Evolutionary conservation across 2,888 invertebrate species (phyloP).

Genomic region (Cerastis leucographa): DNA sequence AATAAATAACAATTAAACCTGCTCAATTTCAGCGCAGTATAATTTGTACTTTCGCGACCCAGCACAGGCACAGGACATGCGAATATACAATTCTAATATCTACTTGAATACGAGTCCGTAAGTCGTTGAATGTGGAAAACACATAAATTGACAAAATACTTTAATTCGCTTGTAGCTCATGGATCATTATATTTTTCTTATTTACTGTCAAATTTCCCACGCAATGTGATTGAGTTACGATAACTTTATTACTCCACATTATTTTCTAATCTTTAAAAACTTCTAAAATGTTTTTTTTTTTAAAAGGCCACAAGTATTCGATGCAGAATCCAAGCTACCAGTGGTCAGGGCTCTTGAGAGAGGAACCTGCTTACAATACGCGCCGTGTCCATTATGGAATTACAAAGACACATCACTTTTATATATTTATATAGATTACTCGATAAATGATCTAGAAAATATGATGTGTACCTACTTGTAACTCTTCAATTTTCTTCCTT

Average conservation of each 20-base stretch:
- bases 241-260: background rate
- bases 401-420: no score
- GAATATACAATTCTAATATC: background rate
- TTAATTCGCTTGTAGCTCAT: background rate
- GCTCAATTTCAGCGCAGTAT: slow-evolving; percentile 18
- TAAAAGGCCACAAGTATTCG: background rate
- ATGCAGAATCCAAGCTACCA: background rate
- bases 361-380: background rate
- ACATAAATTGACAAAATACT: background rate
- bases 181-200: background rate
- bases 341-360: background rate
- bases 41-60: slow-evolving; percentile 24
- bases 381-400: background rate
- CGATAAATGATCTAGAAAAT: background rate
- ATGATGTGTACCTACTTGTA: background rate
- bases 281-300: no score
- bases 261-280: background rate
- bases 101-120: no score
- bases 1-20: slow-evolving; percentile 55
- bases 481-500: background rate
- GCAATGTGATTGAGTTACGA: background rate
- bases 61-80: background rate
- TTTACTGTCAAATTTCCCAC: background rate
- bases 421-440: background rate
- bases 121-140: background rate